These are phyloP conservation scores for Sebastolobus alascanus DNA, from an alignment of 2,797 vertebrate species.

Conservation along the genomic window DNA sequence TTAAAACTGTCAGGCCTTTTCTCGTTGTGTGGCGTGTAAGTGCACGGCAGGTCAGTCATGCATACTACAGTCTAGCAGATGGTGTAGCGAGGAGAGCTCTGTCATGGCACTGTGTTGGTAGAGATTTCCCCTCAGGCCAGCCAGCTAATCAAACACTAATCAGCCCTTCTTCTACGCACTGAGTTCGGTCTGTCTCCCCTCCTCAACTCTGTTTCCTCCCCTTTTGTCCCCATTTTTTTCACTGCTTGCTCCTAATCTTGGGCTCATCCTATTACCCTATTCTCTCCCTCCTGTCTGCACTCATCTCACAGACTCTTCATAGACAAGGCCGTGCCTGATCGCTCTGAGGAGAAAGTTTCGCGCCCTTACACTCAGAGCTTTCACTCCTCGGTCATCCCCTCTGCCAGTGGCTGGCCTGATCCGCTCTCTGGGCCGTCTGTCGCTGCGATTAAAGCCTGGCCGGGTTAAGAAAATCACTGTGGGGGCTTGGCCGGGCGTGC, in stretches of 20 bases:
- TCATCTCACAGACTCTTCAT: constrained; percentile 49
- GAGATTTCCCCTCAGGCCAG: constrained; percentile 63
- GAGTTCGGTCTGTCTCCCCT: constrained; percentile 21
- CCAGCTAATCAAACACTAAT: constrained; percentile 76
- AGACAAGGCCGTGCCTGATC: constrained; percentile 35
- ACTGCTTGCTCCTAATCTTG: constrained; percentile 42
- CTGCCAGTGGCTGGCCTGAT: constrained; percentile 58
- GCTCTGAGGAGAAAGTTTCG: constrained; percentile 62
- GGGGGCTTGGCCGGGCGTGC: constrained; percentile 48
- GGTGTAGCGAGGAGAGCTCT: constrained; percentile 46
- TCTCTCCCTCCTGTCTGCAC: constrained; percentile 31
- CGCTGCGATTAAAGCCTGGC: constrained; percentile 69
- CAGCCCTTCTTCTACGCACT: constrained; percentile 54
- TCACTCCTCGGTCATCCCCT: constrained; percentile 57
- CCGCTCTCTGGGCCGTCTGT: constrained; percentile 67
- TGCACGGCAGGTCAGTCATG: constrained; percentile 52
- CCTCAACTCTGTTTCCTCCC: constrained; percentile 23
- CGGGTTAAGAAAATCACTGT: constrained; percentile 61
- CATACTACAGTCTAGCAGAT: constrained; percentile 59
- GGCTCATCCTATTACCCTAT: constrained; percentile 43
- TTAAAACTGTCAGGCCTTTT: background rate
- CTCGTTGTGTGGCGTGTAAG: constrained; percentile 25
- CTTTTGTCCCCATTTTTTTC: constrained; percentile 36
- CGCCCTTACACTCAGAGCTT: constrained; percentile 55
- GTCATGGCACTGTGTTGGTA: constrained; percentile 45